Base-by-base conservation (phyloP, 2,113 vertebrate species). In the Calcarius ornatus region DNA sequence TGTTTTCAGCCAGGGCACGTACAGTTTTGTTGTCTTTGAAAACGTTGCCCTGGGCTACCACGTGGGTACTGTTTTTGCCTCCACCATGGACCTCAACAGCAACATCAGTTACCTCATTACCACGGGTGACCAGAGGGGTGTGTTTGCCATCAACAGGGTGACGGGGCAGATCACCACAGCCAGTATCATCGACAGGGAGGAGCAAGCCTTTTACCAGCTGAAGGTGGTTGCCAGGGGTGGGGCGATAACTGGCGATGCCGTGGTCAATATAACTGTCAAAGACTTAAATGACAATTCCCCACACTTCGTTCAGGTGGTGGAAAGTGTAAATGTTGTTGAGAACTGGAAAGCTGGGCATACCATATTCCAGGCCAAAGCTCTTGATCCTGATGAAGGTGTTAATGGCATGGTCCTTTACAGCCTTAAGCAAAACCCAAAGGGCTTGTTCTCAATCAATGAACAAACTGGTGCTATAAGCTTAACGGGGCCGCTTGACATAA, bases 11-110 rank as follows among this genome's bases (percentile, higher is more conserved):
- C 99, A 99, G 97, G 98, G 88, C 35, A 94, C 43, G 15, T 99
- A 99, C 96, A 99, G 98, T 95, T 99, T 99, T 81, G 99, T 99
- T 93, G 99, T 99, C 91, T 99, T 99, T 98, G 99, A 99, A 97
- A 99, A 99, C 1, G 98, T 99, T 47, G 98, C 97, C 13, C 27
- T 97, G 5, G 99, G 98, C 43, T 98, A 99, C 7, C 98, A 98
- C 0, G 98, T 99, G n/a, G 99, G 99, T n/a, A 98, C 98, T 1
- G 99, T 99, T 77, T 99, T 98, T 30, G 99, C 99, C 45, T 98
- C 98, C 75, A 99, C 98, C 6, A 98, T 99, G 40, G 99, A 99
- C 94, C 97, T 99, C 71, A 99, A 99, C 97, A 98, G 98, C 73
- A 99, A 99, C 91, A 99, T 99, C 84, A 99, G 98, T 42, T 99